Evolutionary conservation across 1,140 invertebrate genomes (phyloP), one percentile per base, ranked within the genome.

Genomic region (Argopecten irradians): DNA sequence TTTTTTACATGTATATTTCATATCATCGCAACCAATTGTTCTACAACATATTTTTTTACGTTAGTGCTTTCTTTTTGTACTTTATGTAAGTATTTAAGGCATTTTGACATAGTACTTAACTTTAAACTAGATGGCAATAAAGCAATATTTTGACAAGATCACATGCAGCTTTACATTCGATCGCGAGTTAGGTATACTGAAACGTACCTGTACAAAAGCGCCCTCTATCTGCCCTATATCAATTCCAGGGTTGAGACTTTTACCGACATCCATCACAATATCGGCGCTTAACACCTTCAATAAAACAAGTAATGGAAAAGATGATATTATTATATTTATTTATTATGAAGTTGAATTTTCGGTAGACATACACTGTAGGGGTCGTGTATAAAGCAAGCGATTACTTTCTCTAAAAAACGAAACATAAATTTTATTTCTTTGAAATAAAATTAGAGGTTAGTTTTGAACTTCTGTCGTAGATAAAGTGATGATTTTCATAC

Each of bases 181-280:
- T 55, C 11, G 22, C 34, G 14, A n/a, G 7, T 32, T 86, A 86
- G 16, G 71, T 8, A 41, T 86, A 1, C 8, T 34, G 7, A 36
- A 43, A 14, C n/a, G n/a, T 41, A 90, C 87, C 87, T 88, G 87
- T 13, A 88, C 36, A 46, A 88, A 88, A 0, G 34, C 87, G 5
- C 89, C 87, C 55, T 91, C 91, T 32, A 93, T 93, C 85, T 93
- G 92, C 14, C 92, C 92, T 9, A 93, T 90, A 87, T 95, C 94
- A 41, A 94, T 93, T 46, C 93, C 94, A 55, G 94, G 94, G 87
- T 95, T 95, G 13, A 95, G 82, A 88, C 94, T 94, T 36, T 92
- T 93, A 2, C 94, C 94, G 46, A 94, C 90, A 89, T 95, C 94
- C 94, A 95, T 94, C 0, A 95, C 94, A 87, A 95, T 94, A 87